Conservation (phyloP, 2,113 vertebrate genomes). For the Nyctibius bracteatus region DNA sequence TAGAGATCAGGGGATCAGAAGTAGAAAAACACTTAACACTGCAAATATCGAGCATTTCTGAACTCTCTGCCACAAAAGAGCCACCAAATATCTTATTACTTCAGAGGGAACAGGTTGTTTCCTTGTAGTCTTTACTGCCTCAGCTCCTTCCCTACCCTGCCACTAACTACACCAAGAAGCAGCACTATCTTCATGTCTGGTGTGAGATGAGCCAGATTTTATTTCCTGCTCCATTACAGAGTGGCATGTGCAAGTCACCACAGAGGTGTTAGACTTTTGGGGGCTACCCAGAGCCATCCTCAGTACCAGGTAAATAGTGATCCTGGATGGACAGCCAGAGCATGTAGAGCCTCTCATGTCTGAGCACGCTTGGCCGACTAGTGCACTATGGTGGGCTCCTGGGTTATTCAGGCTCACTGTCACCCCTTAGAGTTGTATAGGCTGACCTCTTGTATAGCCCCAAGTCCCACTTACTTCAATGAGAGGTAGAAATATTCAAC, state of each 20-base stretch:
- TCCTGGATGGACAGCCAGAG: background rate
- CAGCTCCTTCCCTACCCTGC: background rate
- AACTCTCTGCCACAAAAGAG: background rate
- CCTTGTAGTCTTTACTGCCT: background rate
- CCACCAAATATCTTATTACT: background rate
- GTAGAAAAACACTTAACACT: background rate
- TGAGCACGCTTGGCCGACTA: background rate
- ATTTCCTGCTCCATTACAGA: background rate
- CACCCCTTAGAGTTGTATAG: background rate
- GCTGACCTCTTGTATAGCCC: background rate
- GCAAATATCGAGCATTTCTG: background rate
- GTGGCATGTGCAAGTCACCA: background rate
- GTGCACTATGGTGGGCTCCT: background rate
- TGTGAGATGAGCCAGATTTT: background rate
- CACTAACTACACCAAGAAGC: background rate
- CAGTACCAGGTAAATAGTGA: background rate
- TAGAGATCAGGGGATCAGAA: background rate
- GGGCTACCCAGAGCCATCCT: background rate
- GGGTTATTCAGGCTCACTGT: background rate
- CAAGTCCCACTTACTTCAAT: background rate
- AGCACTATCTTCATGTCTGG: background rate
- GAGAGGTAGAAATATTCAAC: background rate
- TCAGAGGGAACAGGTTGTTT: background rate
- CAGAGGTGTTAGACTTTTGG: background rate
- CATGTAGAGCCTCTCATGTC: accelerated